Base-by-base conservation (phyloP, 92 coral and sea anemone species). In the Siderastrea siderea region DNA sequence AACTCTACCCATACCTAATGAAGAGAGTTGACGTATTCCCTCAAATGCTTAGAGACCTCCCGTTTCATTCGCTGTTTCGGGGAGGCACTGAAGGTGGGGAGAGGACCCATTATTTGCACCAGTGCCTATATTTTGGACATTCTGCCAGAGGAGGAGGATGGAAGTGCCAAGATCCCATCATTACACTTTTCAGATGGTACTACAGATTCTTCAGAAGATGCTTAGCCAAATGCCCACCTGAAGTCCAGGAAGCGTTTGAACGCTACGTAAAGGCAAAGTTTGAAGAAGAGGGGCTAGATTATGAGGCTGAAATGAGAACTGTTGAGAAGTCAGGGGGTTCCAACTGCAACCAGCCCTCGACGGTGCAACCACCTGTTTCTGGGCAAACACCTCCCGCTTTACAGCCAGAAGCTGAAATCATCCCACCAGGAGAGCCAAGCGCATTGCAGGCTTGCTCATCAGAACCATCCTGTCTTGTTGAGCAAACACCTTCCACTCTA, bases 131-230 rank as follows among this genome's bases (percentile, higher is more conserved):
- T 26, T 26, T 26, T 26, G 38, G 38, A 26, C 38, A 26, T 26
- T 26, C 38, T 26, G 38, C 38, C 38, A 26, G 38, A 26, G 38
- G 38, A 26, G 38, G 38, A 26, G 38, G 38, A 26, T 26, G 38
- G 38, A 26, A 26, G 38, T 26, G 38, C 38, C 38, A 26, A 26
- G 38, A 26, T 26, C 38, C 38, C 38, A 26, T 26, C 38, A 26
- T 26, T 26, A 52, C 57, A 5, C 57, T 52, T 52, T 52, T 52
- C 57, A 52, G 6, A 64, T 64, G 68, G 68, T 64, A 64, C 44
- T 64, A 64, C 16, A 64, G 68, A 64, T 64, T 64, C 68, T 6
- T 64, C 68, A 64, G 68, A 64, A 64, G 68, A 64, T 45, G 68
- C 7, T 6, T 64, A 2, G 68, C 43, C 68, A 64, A 64, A 64